Base-by-base conservation (phyloP, 1,140 invertebrate genomes). In the Euura saliciscinereae region DNA sequence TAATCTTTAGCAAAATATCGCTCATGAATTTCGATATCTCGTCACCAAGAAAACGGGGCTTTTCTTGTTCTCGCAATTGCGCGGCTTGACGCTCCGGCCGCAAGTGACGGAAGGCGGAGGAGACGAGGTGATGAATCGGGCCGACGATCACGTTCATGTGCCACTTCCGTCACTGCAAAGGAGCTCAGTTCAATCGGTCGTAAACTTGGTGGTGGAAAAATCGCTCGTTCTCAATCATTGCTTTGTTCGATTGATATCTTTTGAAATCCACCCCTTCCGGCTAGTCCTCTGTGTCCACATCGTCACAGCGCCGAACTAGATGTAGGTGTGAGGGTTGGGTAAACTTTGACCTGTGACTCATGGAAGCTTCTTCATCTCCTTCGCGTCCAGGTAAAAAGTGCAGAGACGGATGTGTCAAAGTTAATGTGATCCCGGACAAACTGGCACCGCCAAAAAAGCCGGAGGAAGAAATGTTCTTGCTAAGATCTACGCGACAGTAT, bases 391-490 rank as follows among this genome's bases (percentile, higher is more conserved):
- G 75, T 68, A 74, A 75, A 59, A 80, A 78, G 65, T 79, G 75
- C 68, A 72, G 71, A 8, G 44, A 70, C 5, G 79, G 72, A 1
- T 78, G 79, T 65, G 71, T 73, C 2, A 84, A 80, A 51, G 75
- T 85, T 2, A 77, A 81, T 51, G 68, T 84, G 10, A 76, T 80
- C 13, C 77, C 77, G 28, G 69, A 79, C 45, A 69, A 74, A 65
- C 0, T 46, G 2, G 73, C 76, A 42, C 74, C 77, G 0, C n/a
- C 45, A 64, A 84, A 80, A 59, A 75, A 65, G 11, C 74, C 83
- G 2, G 77, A 82, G 10, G 81, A 84, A 51, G 82, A 82, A 46
- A 73, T 76, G 70, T 75, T 84, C 45, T 73, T 79, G 8, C 45
- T 85, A 43, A 78, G 68, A 42, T n/a, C 79, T 11, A 76, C 43